These are phyloP conservation scores for Pongo abelii DNA, from an alignment of 2,113 vertebrate genomes.

Conservation along the genomic window DNA sequence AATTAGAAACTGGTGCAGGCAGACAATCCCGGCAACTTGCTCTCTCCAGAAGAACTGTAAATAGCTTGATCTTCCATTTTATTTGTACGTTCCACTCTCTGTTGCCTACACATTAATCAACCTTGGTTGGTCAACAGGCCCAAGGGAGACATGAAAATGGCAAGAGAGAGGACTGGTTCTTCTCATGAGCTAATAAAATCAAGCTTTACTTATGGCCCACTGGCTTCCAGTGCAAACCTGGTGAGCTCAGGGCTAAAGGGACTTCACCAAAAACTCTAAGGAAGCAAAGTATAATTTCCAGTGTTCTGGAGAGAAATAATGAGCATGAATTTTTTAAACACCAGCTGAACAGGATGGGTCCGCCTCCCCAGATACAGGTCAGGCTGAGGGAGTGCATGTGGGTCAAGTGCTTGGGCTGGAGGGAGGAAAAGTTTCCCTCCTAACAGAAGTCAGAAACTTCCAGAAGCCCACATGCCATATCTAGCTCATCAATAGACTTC, in stretches of 20 bases:
- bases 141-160: background rate
- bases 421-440: background rate
- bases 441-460: background rate
- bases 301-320: background rate
- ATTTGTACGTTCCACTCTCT: background rate
- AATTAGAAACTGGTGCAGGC: background rate
- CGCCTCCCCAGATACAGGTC: fast-evolving
- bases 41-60: background rate
- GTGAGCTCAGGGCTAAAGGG: background rate
- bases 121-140: no score
- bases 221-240: background rate
- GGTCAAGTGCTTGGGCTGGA: background rate
- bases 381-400: no score
- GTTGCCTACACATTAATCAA: background rate
- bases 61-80: background rate
- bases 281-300: background rate
- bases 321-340: background rate
- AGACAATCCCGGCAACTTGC: background rate
- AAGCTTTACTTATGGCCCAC: background rate
- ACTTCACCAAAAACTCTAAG: background rate
- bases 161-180: background rate
- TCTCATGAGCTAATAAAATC: background rate
- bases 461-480: background rate
- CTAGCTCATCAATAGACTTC: background rate
- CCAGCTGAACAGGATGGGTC: background rate